A percentile compares a stretch with the other conserved stretches of the same genome.
These are phyloP conservation scores for Cuniculus paca DNA, from an alignment of 2,797 vertebrate species.

Conservation along the genomic window DNA sequence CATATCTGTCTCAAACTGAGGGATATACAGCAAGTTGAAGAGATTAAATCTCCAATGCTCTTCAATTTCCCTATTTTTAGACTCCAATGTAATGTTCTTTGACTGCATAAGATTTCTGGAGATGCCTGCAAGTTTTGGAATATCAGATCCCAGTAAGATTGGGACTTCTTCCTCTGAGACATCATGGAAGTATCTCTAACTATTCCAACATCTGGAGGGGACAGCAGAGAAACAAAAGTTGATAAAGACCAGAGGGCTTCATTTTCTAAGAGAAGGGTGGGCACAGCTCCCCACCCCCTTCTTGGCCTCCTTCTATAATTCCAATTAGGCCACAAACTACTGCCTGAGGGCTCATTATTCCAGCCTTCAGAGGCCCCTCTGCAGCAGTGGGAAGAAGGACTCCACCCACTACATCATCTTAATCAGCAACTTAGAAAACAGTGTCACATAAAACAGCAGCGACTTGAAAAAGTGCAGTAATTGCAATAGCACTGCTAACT, in stretches of 20 bases:
- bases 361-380: background rate
- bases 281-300: background rate
- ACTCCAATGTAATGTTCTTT: background rate
- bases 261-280: background rate
- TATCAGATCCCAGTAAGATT: constrained; percentile 62
- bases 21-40: background rate
- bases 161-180: constrained; percentile 21
- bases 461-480: constrained; percentile 87
- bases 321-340: constrained; percentile 38
- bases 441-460: constrained; percentile 86
- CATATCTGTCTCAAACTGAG: background rate
- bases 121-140: background rate
- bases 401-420: constrained; percentile 87
- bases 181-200: constrained; percentile 30
- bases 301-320: constrained; percentile 28
- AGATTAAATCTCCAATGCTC: background rate
- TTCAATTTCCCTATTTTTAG: background rate
- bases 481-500: constrained; percentile 85
- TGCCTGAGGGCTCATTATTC: constrained; percentile 66
- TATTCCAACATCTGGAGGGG: background rate
- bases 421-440: constrained; percentile 88
- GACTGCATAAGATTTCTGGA: background rate
- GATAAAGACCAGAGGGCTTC: background rate
- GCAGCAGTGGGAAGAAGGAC: background rate
- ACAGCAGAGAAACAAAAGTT: background rate